Conservation (phyloP, 2,888 invertebrate genomes). For the Microdon myrmicae region DNA sequence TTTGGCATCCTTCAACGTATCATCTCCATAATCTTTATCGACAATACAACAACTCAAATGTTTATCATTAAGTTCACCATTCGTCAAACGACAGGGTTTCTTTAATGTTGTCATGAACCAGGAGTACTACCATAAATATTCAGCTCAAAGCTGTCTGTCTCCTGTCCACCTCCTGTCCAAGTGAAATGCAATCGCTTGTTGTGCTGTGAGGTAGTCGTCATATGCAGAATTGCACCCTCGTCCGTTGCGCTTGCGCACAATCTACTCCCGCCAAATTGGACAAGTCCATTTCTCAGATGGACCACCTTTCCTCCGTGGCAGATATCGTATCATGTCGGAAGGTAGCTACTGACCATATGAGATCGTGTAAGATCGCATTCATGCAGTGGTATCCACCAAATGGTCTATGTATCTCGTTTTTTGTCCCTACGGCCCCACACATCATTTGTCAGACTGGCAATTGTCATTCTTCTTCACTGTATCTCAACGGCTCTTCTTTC, state of each 20-base stretch:
- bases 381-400: conserved; percentile 17
- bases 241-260: conserved; percentile 12
- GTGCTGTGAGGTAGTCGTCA: conserved; percentile 21
- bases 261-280: conserved; percentile 16
- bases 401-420: conserved; percentile 27
- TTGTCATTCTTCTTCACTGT: conserved; percentile 32
- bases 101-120: conserved; percentile 45
- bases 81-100: conserved; percentile 42
- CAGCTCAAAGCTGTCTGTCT: conserved; percentile 30
- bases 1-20: too few species aligned
- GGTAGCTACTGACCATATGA: conserved; percentile 18
- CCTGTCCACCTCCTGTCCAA: conserved; percentile 30
- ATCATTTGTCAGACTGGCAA: conserved; percentile 45
- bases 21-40: too few species aligned
- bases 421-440: conserved; percentile 34
- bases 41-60: too few species aligned
- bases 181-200: conserved; percentile 24
- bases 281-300: conserved; percentile 44
- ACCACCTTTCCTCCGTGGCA: conserved; percentile 18
- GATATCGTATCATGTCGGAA: too few species aligned
- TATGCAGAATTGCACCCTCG: conserved; percentile 37
- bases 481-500: neutral
- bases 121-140: conserved; percentile 43
- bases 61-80: too few species aligned
- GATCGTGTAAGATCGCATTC: conserved; percentile 39